Evolutionary conservation across 2,797 vertebrate species (phyloP), one percentile per base, ranked within the genome.

Genomic region (Oryzias sinensis): DNA sequence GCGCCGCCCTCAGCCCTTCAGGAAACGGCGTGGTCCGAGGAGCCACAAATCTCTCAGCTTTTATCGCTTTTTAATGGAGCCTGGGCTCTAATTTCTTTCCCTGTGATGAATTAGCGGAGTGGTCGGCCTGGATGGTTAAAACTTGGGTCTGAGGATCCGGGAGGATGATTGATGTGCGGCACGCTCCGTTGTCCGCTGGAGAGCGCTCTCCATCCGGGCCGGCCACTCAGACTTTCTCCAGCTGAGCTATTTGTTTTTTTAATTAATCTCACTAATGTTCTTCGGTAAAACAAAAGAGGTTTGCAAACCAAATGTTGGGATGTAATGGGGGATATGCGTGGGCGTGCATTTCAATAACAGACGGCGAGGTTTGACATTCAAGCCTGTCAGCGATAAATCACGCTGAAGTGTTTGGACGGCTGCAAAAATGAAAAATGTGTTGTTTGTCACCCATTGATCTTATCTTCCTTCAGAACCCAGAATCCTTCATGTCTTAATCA

Each of bases 111-210:
- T 86, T 63, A 75, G 74, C 81, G 67, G 81, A 83, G 70, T 63
- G 72, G 70, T 79, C 65, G 45, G 40, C 65, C 76, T 67, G 81
- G 84, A 83, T 41, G 8, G 44, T 68, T 76, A 80, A 82, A 68
- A 65, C 85, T 68, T 83, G 65, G 71, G 46, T 70, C 49, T 74
- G 64, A 71, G 76, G 78, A 63, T 69, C 74, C 58, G 70, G 69
- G 66, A 75, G 75, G 50, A 48, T 88, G 91, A 91, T 92, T 83
- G 90, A 94, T 93, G 79, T 67, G 78, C 57, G 78, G 49, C 56
- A 66, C 65, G 5, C 76, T 15, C 66, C 62, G 81, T 80, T 85
- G 82, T 81, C 88, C 74, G 82, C 77, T 24, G 71, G 49, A 67
- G 46, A 71, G 67, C 62, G 82, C 79, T 58, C 63, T 74, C 54